phyloP scores from a whole-genome alignment of 2,888 invertebrate genomes.

The Acanthosoma haemorrhoidale region DNA sequence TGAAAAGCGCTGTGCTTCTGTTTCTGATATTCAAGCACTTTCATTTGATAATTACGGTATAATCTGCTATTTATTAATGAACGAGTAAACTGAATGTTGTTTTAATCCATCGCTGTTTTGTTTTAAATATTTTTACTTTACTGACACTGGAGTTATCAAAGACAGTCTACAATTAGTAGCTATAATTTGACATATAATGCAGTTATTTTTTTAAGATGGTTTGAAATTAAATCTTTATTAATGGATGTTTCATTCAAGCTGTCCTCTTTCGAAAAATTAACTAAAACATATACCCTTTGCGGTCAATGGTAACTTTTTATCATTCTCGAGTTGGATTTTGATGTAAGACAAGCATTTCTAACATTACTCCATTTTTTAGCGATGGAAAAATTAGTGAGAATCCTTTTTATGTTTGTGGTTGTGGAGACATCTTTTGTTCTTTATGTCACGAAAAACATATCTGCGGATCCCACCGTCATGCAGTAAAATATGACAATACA shows the following conservation, averaged over 20 bases:
- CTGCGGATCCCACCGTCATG: background rate
- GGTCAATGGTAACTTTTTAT: background rate
- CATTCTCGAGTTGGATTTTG: background rate
- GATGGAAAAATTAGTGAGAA: background rate
- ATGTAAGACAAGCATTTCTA: background rate
- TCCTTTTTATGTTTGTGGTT: background rate
- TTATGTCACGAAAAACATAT: background rate
- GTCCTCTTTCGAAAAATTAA: background rate
- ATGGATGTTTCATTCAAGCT: background rate
- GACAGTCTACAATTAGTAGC: too few relatives aligned
- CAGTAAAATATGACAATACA: background rate
- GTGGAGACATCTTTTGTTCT: background rate
- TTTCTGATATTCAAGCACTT: too few relatives aligned
- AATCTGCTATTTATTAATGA: too few relatives aligned
- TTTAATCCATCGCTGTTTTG: too few relatives aligned
- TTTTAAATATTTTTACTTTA: too few relatives aligned
- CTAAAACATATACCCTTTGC: background rate
- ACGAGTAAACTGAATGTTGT: too few relatives aligned
- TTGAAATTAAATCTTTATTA: background rate
- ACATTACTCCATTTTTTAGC: background rate
- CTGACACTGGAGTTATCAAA: too few relatives aligned
- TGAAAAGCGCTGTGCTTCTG: too few relatives aligned
- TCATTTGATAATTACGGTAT: too few relatives aligned
- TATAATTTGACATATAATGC: too few relatives aligned
- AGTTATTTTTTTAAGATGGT: background rate